Evolutionary conservation across 23 tunicate species (phyloP).

Genomic region (Trididemnum nubilum): DNA sequence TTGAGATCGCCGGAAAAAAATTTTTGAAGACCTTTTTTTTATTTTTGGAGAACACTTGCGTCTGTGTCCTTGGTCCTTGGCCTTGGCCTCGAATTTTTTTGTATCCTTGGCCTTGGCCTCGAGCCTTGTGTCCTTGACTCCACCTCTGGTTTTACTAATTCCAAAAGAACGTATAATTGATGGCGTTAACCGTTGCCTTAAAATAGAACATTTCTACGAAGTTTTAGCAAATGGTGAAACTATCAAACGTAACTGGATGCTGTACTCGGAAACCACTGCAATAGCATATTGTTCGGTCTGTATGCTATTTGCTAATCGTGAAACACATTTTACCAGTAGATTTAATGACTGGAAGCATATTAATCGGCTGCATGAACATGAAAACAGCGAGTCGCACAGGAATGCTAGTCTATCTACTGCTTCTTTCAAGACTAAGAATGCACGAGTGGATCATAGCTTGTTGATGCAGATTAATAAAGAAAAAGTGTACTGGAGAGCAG

Average conservation of each 20-base stretch:
- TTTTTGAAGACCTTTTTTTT: no score
- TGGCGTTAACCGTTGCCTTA: slow-evolving; percentile 1
- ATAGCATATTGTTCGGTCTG: slow-evolving; percentile 19
- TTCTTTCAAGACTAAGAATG: slow-evolving; percentile 31
- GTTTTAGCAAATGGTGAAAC: slow-evolving; percentile 25
- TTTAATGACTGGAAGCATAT: slow-evolving; percentile 24
- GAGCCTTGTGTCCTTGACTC: no score
- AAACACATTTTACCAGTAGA: slow-evolving; percentile 25
- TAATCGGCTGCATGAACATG: slow-evolving; percentile 31
- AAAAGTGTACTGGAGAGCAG: slow-evolving; percentile 34
- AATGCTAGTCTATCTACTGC: slow-evolving; percentile 9
- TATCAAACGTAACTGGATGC: slow-evolving; percentile 25
- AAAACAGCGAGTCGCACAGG: slow-evolving; percentile 28
- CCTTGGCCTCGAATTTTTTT: no score
- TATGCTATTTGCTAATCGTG: slow-evolving; percentile 12
- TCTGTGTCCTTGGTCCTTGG: no score
- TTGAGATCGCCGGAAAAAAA: no score
- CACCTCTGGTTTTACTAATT: no score
- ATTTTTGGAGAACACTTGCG: no score
- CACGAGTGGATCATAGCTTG: slow-evolving; percentile 29
- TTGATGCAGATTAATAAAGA: slow-evolving; percentile 30
- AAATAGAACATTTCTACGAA: slow-evolving; percentile 24
- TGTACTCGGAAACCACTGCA: slow-evolving; percentile 24
- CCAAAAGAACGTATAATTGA: slow-evolving; percentile 11
- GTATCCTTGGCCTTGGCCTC: no score